Evolutionary conservation across 2,113 vertebrate species (phyloP).

Genomic region (Neodon shergylaensis): DNA sequence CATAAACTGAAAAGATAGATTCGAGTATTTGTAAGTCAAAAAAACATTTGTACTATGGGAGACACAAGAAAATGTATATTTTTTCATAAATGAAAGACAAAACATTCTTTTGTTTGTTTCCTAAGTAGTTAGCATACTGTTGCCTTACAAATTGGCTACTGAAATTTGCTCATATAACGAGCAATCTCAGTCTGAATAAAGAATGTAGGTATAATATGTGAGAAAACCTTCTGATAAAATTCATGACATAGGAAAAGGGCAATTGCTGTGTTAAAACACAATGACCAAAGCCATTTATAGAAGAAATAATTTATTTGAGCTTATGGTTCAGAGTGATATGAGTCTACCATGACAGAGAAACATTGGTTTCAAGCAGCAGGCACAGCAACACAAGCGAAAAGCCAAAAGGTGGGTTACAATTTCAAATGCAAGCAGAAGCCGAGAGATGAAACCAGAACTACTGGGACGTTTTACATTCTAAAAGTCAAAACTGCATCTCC

Average conservation of each 20-base stretch:
- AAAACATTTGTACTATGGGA: background rate
- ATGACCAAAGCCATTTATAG: background rate
- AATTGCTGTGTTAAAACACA: background rate
- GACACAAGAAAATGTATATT: constrained; percentile 49
- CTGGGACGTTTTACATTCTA: background rate
- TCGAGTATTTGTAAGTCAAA: background rate
- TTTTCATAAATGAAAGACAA: constrained; percentile 4
- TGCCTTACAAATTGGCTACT: background rate
- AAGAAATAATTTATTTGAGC: background rate
- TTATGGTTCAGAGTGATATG: background rate
- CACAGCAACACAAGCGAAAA: background rate
- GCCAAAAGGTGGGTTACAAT: background rate
- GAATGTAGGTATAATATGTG: background rate
- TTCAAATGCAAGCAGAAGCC: background rate
- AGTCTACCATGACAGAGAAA: background rate
- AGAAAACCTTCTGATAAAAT: background rate
- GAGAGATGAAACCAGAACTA: background rate
- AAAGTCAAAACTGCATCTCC: background rate
- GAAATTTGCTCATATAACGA: constrained; percentile 51
- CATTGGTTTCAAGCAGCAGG: background rate
- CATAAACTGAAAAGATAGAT: background rate
- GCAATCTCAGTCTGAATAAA: background rate
- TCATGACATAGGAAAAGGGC: background rate
- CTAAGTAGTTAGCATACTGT: background rate
- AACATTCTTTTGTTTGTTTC: background rate